Evolutionary conservation across 2,113 vertebrate species (phyloP).

Genomic region (Alethe diademata): DNA sequence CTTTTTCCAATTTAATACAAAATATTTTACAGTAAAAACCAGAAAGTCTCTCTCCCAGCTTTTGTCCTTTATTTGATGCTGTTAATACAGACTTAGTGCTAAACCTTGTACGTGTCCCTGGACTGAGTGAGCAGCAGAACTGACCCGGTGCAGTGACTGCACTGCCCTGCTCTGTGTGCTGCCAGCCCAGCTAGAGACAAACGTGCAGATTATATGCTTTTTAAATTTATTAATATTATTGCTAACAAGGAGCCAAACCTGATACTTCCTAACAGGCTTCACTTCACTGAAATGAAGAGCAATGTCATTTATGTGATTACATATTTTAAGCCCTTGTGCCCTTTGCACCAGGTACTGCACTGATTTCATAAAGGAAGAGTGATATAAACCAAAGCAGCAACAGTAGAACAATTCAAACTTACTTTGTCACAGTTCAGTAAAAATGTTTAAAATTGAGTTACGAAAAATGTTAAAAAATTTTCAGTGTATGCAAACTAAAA

Average conservation of each 20-base stretch:
- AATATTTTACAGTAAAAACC: neutral
- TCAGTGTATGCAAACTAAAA: neutral
- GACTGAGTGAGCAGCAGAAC: neutral
- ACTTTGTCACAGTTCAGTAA: neutral
- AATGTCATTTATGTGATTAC: neutral
- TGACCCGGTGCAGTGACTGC: neutral
- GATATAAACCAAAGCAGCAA: neutral
- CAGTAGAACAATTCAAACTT: neutral
- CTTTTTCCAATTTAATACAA: neutral
- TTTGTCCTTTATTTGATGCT: neutral
- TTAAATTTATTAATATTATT: neutral
- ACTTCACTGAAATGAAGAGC: neutral
- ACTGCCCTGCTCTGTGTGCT: rapidly evolving
- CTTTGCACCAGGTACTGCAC: neutral
- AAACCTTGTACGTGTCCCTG: neutral
- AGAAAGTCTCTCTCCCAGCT: neutral
- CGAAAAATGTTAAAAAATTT: neutral
- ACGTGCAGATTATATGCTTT: neutral
- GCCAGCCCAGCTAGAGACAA: neutral
- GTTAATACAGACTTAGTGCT: neutral
- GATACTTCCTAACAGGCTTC: neutral
- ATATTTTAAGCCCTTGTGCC: neutral
- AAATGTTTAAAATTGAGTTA: neutral
- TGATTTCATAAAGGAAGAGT: neutral
- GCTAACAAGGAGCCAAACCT: neutral